Base-by-base conservation (phyloP, 2,797 vertebrate genomes). In the Antennarius maculatus region DNA sequence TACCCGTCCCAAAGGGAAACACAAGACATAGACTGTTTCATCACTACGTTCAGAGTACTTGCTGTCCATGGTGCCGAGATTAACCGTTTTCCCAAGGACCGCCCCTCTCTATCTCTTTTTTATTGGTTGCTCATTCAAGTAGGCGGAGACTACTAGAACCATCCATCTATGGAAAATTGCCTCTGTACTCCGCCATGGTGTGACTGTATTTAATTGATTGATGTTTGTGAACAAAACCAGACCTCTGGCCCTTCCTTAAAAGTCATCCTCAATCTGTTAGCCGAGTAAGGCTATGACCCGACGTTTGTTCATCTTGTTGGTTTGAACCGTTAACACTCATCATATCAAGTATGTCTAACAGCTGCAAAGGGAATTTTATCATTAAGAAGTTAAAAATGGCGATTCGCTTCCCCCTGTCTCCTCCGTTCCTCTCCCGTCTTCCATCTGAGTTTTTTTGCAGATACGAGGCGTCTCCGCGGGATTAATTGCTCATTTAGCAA, bases 401-500 rank as follows among this genome's bases (percentile, higher is more conserved):
- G 74, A 75, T 78, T 79, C 57, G 61, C 41, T 68, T 56, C 5
- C 62, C 6, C 60, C 62, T 75, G 71, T 71, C 61, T 61, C 16
- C 78, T 77, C 65, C 76, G 34, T 74, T 73, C 76, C 54, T 74
- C 70, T 61, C 54, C 51, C 48, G 56, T 65, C 66, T 67, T 74
- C 76, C 61, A 83, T 87, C 81, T 69, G 84, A 64, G 73, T 80
- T 86, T 82, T 75, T 81, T 41, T 41, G 60, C 81, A 83, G 86
- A 86, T 90, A 89, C 80, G 83, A 77, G 68, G 72, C 91, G 91
- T 91, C 89, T 88, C 85, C 8, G 66, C 80, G 82, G 90, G 88
- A 91, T 91, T 91, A 91, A 91, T 91, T 92, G 91, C 88, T 89
- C 85, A 91, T 92, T 91, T 91, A 91, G 89, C 82, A 89, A 91